Percentiles rank a stretch among this genome's conserved stretches.
Evolutionary conservation across 2,797 vertebrate genomes (phyloP).

Genomic region (Galago senegalensis): DNA sequence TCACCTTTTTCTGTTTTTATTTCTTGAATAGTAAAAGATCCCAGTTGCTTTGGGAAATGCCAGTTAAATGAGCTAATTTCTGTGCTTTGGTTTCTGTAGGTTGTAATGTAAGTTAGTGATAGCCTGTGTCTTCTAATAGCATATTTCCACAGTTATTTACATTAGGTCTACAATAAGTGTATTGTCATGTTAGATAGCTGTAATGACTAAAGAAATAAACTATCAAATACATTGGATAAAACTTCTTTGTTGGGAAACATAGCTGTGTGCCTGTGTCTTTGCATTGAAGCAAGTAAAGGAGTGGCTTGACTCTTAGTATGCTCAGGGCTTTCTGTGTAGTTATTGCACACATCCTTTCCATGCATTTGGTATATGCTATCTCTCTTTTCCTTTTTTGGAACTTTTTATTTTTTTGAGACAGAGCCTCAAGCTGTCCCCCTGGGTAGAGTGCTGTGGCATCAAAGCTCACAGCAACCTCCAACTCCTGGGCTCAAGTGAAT

Average conservation of each 20-base stretch:
- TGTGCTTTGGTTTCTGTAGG: not conserved
- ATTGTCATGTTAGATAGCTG: not conserved
- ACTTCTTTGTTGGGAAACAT: not conserved
- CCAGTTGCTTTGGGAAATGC: slow-evolving; percentile 37
- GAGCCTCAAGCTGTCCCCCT: too few relatives aligned
- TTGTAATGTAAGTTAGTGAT: not conserved
- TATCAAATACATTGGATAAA: not conserved
- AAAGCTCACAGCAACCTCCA: too few relatives aligned
- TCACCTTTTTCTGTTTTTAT: not conserved
- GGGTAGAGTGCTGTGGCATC: too few relatives aligned
- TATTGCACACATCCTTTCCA: not conserved
- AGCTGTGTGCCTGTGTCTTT: not conserved
- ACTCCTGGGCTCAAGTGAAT: too few relatives aligned
- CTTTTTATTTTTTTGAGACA: not conserved
- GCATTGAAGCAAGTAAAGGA: not conserved
- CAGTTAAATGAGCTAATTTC: not conserved
- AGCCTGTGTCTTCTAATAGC: not conserved
- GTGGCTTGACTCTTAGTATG: not conserved
- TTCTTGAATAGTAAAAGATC: not conserved
- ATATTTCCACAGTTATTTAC: not conserved
- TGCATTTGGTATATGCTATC: not conserved
- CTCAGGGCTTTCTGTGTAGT: not conserved
- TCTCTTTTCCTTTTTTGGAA: not conserved
- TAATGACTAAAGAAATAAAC: slow-evolving; percentile 20
- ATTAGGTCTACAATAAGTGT: not conserved